Evolutionary conservation across 2,113 vertebrate genomes (phyloP).

Genomic region (Xerus inauris): DNA sequence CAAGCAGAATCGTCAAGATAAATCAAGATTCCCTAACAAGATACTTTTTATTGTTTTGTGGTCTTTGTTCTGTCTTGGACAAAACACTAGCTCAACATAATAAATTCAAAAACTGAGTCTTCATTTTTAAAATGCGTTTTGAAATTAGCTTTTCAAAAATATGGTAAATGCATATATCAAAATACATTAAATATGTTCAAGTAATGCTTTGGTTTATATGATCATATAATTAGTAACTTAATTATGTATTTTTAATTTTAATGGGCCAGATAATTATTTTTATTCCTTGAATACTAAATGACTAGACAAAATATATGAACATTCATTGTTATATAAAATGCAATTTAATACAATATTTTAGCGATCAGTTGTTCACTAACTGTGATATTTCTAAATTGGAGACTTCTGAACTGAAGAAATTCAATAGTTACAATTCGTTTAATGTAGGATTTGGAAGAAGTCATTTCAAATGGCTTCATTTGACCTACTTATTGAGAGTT

Average conservation of each 20-base stretch:
- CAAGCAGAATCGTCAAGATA: neutral
- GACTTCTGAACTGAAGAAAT: too few species aligned
- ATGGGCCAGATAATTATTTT: slow-evolving; percentile 30
- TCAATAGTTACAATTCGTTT: neutral
- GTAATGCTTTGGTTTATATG: neutral
- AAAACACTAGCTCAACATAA: neutral
- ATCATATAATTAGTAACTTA: slow-evolving; percentile 50
- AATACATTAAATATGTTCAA: neutral
- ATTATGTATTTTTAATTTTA: slow-evolving; percentile 36
- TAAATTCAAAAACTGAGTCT: neutral
- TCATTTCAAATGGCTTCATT: slow-evolving; percentile 16
- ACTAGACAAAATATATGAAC: neutral
- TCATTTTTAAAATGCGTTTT: slow-evolving; percentile 20
- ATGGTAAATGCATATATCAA: neutral
- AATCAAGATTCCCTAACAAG: neutral
- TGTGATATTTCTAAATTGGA: neutral
- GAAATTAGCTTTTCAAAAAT: neutral
- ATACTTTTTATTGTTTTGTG: neutral
- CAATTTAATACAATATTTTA: neutral
- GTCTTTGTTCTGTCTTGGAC: neutral
- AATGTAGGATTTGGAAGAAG: neutral
- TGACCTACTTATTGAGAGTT: neutral
- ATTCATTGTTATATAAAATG: neutral
- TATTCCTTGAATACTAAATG: neutral
- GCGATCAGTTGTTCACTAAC: slow-evolving; percentile 45